phyloP scores from a whole-genome alignment of 2,113 vertebrate species.

The Saguinus midas region DNA sequence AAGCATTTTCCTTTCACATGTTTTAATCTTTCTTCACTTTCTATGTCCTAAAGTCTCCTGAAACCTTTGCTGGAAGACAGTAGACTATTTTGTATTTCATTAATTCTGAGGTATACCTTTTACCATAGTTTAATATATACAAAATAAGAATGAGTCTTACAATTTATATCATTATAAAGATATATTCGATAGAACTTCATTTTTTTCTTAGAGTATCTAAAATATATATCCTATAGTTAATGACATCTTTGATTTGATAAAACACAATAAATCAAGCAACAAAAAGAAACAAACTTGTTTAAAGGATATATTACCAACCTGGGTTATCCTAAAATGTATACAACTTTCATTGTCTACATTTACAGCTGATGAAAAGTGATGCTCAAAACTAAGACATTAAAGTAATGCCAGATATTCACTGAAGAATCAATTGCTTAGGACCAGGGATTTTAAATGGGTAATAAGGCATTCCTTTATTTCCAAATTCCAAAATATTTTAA shows the following conservation, averaged over 20 bases:
- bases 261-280: not conserved
- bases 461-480: constrained; percentile 21
- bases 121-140: not conserved
- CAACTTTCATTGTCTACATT: not conserved
- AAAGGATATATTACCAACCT: not conserved
- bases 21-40: not conserved
- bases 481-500: constrained; percentile 16
- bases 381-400: not conserved
- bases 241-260: not conserved
- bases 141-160: not conserved
- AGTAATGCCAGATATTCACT: not conserved
- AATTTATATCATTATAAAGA: not conserved
- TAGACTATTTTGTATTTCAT: not conserved
- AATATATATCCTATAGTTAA: not conserved
- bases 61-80: not conserved
- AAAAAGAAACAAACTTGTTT: not conserved
- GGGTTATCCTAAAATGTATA: not conserved
- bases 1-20: not conserved
- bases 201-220: not conserved
- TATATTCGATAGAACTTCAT: not conserved
- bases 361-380: not conserved
- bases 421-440: constrained; percentile 12
- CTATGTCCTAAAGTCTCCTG: not conserved
- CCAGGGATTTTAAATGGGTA: not conserved
- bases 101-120: not conserved